Percentiles rank a stretch among this genome's conserved stretches.
These are phyloP conservation scores for Mus spicilegus DNA, from an alignment of 2,113 vertebrate species.

Conservation along the genomic window DNA sequence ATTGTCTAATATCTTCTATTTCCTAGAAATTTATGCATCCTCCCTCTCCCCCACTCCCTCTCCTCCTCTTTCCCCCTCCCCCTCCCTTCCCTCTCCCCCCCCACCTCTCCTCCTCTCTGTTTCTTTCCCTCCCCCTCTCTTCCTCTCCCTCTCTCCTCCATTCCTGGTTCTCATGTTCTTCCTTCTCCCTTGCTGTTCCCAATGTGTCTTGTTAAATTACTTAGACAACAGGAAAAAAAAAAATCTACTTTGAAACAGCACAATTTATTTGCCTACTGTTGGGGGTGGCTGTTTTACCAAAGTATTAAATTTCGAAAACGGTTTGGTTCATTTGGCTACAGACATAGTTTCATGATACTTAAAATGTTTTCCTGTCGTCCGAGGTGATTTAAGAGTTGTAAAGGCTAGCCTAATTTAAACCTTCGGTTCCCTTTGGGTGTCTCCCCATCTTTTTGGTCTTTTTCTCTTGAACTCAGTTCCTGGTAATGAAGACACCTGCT, in stretches of 20 bases:
- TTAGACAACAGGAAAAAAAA: not conserved
- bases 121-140: too few relatives aligned
- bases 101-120: too few relatives aligned
- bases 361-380: constrained; percentile 17
- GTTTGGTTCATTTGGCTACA: constrained; percentile 22
- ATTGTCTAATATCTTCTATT: not conserved
- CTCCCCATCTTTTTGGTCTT: constrained; percentile 1
- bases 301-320: constrained; percentile 26
- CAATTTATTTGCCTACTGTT: not conserved
- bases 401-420: constrained; percentile 56
- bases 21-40: not conserved
- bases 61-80: not conserved
- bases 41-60: too few relatives aligned
- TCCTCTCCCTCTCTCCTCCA: accelerated
- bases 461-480: not conserved
- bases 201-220: not conserved
- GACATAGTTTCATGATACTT: constrained; percentile 62
- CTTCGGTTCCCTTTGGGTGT: not conserved
- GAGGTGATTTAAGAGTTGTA: not conserved
- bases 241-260: constrained; percentile 53
- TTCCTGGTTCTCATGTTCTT: not conserved
- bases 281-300: constrained; percentile 14
- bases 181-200: not conserved
- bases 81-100: accelerated
- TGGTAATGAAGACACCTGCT: not conserved